A percentile compares a stretch with the other conserved stretches of the same genome.
Evolutionary conservation across 1,140 invertebrate genomes (phyloP).

Genomic region (Pygmarrhopalites habei): DNA sequence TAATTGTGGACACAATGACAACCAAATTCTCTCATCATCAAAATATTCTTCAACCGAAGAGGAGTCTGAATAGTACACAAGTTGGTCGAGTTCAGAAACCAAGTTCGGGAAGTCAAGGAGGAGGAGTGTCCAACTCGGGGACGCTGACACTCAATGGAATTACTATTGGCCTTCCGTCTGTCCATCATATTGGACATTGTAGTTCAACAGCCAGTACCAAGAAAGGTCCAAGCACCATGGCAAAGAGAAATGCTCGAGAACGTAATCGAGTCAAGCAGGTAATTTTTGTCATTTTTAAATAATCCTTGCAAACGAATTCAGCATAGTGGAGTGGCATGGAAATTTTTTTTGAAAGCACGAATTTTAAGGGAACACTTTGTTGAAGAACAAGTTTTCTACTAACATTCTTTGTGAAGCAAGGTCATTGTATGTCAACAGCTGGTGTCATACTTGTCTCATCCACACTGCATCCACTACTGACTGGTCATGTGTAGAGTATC

Average conservation of each 20-base stretch:
- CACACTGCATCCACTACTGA: no score
- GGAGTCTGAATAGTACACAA: neutral
- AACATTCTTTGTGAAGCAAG: no score
- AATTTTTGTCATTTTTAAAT: neutral
- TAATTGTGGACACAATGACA: neutral
- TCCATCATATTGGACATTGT: neutral
- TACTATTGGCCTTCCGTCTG: neutral
- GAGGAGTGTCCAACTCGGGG: neutral
- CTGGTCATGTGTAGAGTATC: no score
- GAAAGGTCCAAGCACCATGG: conserved; percentile 42
- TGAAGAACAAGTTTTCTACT: no score
- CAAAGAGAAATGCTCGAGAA: conserved; percentile 52
- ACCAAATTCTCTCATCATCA: conserved; percentile 4
- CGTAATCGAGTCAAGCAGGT: conserved; percentile 53
- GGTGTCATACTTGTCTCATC: conserved; percentile 6
- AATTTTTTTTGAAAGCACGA: no score
- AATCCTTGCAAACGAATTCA: no score
- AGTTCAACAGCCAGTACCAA: neutral
- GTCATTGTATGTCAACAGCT: conserved; percentile 1
- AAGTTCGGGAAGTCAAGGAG: neutral
- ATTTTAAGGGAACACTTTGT: no score
- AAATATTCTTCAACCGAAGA: conserved; percentile 10
- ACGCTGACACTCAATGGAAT: conserved; percentile 6
- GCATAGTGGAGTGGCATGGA: no score
- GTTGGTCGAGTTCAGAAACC: neutral